Evolutionary conservation across 1,140 invertebrate genomes (phyloP), one percentile per base, ranked within the genome.

Genomic region (Mamestra configurata): DNA sequence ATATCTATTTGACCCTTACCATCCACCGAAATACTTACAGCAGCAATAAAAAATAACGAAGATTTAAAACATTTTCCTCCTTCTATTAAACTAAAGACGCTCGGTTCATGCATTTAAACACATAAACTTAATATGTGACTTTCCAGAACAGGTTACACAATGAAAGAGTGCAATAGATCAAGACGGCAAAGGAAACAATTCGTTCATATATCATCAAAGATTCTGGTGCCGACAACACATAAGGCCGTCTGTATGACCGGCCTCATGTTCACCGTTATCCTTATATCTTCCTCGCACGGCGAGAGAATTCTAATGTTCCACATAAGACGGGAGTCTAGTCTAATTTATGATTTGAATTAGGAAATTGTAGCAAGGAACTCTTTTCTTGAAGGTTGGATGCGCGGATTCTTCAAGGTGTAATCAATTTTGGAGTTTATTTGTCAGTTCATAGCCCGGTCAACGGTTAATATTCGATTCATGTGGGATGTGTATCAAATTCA

Each of bases 291-390:
- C 86, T 83, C 46, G 59, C 53, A 81, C 86, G 55, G 66, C 49
- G 46, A 31, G 68, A 73, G 88, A 87, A 89, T 89, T 79, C 76
- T 84, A 90, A 89, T 90, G 75, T 80, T 70, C 22, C 55, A 8
- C 24, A 70, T 35, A 35, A 66, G 68, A 51, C 31, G 49, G 61
- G 40, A 49, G 66, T 24, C 40, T 24, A 24, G 61, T 13, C 46
- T 66, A 61, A 77, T 77, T 37, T 77, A 77, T 77, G 27, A 4
- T 37, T 55, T 43, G 24, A 22, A 53, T 77, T 77, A 77, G 75
- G 75, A 77, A 77, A 77, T 68, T 68, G 61, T 77, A 11, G 46
- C 49, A 68, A 68, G 59, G 35, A 77, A 22, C 35, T 24, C 13
- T 40, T 15, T 18, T 24, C 59, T 49, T 15, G 59, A 53, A 77